Conservation (phyloP, 37 sponge, comb jelly and placozoan species). For the Ephydatia muelleri region DNA sequence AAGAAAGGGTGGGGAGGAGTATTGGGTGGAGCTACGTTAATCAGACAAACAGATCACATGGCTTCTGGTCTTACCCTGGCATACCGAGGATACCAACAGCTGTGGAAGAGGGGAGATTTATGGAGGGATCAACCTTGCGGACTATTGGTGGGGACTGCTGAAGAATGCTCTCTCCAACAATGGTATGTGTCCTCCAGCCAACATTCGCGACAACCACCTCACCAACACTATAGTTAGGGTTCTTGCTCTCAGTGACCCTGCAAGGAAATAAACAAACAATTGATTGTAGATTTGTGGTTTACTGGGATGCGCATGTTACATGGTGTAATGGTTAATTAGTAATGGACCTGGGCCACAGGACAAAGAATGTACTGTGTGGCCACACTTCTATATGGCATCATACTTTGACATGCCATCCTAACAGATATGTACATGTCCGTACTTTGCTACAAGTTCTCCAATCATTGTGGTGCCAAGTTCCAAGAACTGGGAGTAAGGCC, state of each 20-base stretch:
- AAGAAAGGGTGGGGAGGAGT: not conserved
- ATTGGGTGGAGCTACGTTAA: not conserved
- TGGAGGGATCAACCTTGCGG: slow-evolving; percentile 38
- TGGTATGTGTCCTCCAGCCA: slow-evolving; percentile 80
- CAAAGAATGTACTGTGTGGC: too few relatives aligned
- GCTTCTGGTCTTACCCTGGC: slow-evolving; percentile 75
- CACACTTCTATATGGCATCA: too few relatives aligned
- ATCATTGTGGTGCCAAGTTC: slow-evolving; percentile 64
- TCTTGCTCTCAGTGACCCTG: slow-evolving; percentile 75
- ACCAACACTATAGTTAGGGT: slow-evolving; percentile 62
- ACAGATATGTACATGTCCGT: not conserved
- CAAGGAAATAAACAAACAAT: not conserved
- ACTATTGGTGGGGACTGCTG: not conserved
- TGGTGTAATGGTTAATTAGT: too few relatives aligned
- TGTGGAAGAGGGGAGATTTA: slow-evolving; percentile 21
- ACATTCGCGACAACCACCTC: slow-evolving; percentile 48
- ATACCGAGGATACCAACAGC: slow-evolving; percentile 86
- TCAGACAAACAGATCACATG: not conserved
- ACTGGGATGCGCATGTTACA: too few relatives aligned
- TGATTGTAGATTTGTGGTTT: too few relatives aligned
- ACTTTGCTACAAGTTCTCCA: slow-evolving; percentile 86
- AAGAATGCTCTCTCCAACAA: not conserved
- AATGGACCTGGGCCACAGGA: too few relatives aligned
- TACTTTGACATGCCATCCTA: not conserved
- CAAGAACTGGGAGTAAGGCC: not conserved